Base-by-base conservation (phyloP, 2,113 vertebrate genomes). In the Acinonyx jubatus region DNA sequence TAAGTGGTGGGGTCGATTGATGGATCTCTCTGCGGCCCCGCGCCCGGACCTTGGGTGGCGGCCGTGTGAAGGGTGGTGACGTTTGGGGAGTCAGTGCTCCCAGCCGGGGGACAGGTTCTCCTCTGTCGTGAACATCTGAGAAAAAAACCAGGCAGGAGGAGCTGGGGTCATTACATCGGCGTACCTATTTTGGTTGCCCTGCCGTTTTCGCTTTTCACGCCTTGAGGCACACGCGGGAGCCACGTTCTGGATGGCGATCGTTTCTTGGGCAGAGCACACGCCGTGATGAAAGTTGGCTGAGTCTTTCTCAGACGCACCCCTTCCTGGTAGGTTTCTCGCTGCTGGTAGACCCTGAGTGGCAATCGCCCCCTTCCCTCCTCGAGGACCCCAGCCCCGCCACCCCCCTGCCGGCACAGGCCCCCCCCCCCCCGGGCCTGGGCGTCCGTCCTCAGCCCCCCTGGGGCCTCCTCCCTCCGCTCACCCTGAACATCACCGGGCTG, bases 11-110 rank as follows among this genome's bases (percentile, higher is more conserved):
- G 41, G 84, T 80, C 92, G 80, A 48, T 76, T n/a, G 94, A 86
- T 95, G 88, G 91, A 96, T 98, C 94, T 94, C 85, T 73, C 76
- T 1, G 15, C 48, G 27, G 73, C 23, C 14, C 27, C 57, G 27
- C 55, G 65, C 76, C 86, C 82, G 66, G 41, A 31, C 66, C 25
- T 91, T 92, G 93, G 65, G 65, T 78, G 74, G 71, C 69, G 0
- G 41, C 90, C 81, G 73, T 68, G 1, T 0, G 31, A 36, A 23
- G 8, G 23, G 85, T 52, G 25, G 10, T 38, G 45, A 88, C 1
- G 23, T 29, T 25, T 52, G 18, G 61, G 14, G 27, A n/a, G 61
- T 27, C 57, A 10, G 23, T 12, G 31, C 2, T 18, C 16, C 16
- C 2, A 25, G 65, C 45, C 33, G 4, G 55, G 61, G 10, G 4